Conservation (phyloP, 2,797 vertebrate species). For the Miopithecus talapoin region DNA sequence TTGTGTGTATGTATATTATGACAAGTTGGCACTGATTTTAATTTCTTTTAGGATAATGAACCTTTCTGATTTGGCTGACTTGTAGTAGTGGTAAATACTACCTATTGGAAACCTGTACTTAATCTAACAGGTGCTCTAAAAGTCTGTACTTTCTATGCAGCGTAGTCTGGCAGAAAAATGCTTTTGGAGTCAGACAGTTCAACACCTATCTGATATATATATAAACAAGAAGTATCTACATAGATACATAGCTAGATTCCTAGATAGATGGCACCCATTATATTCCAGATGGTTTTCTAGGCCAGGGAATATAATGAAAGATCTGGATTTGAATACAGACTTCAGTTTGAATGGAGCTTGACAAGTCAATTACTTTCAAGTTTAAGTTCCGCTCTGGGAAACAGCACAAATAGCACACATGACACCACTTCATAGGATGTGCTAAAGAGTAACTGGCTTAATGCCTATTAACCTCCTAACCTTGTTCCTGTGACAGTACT, state of each 20-base stretch:
- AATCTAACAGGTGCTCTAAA: neutral
- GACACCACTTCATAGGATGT: neutral
- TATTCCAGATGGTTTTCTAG: neutral
- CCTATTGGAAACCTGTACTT: neutral
- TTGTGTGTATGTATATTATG: neutral
- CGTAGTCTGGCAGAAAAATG: neutral
- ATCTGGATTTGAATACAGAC: slow-evolving; percentile 10
- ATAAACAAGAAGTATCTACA: neutral
- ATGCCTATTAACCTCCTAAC: neutral
- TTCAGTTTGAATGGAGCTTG: neutral
- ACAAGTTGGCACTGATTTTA: neutral
- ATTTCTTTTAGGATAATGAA: neutral
- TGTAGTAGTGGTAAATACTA: neutral
- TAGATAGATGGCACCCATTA: neutral
- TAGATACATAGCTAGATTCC: neutral
- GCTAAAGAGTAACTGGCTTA: neutral
- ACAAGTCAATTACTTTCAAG: neutral
- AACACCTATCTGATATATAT: slow-evolving; percentile 9
- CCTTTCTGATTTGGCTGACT: neutral
- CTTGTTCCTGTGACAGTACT: neutral
- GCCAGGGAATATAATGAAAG: neutral
- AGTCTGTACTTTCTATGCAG: neutral
- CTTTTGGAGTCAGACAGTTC: neutral
- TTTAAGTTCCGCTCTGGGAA: neutral
- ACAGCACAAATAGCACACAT: neutral